Base-by-base conservation (phyloP, 2,113 vertebrate species). In the Prochilodus magdalenae region DNA sequence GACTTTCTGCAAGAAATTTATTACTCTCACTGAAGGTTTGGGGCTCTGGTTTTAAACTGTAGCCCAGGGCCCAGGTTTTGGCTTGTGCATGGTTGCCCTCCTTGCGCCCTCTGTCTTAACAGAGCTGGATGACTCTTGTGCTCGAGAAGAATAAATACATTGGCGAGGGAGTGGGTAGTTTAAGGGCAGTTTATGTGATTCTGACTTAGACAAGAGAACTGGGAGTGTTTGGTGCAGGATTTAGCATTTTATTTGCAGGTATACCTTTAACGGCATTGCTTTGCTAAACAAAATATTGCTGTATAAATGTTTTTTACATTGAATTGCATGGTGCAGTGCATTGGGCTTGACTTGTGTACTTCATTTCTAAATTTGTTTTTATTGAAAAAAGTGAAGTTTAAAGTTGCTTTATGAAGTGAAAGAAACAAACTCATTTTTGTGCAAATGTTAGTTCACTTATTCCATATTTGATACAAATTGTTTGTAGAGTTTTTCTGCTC, bases 1-100 rank as follows among this genome's bases (percentile, higher is more conserved):
- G 49, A 33, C 63, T 81, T 82, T 49, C 60, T 67, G 18, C 40
- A 57, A 33, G 74, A 36, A 53, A 51, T 49, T 33, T 18, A 29
- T 74, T 81, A 27, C 10, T 66, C 20, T 55, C 26, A 24, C 4
- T 14, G 47, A 11, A 51, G 75, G 33, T 18, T 67, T 1, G n/a
- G 10, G 33, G 26, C 57, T 13, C 18, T 30, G 29, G 24, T n/a
- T 69, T 69, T 51, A 67, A 57, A 49, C 73, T 30, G 62, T 27
- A 29, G 29, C 14, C 53, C 33, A 57, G 15, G 47, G 62, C 33
- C 20, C n/a, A 57, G 24, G 30, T 15, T 55, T 10, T 69, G 22
- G 13, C 18, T 67, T 13, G 4, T 67, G 51, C 16, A 12, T 30
- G 53, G 11, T 71, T 49, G 24, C 26, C 80, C 65, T 82, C 65